Evolutionary conservation across 37 sponge, comb jelly and placozoan genomes (phyloP).

Genomic region (Beroe ovata): DNA sequence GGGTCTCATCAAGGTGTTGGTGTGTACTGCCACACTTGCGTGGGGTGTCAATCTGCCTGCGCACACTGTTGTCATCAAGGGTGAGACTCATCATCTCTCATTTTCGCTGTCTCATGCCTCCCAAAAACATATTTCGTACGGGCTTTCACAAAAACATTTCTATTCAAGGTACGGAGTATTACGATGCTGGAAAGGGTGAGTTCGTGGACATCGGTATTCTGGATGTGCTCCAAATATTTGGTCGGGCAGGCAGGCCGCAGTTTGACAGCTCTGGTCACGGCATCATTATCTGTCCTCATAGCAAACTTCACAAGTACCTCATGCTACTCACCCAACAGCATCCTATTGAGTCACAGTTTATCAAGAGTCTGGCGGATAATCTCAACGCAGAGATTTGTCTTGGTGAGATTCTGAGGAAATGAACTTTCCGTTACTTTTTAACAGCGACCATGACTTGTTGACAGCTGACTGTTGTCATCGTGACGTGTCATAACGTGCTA

Average conservation of each 20-base stretch:
- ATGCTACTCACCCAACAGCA: slow-evolving; percentile 88
- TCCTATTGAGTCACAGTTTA: slow-evolving; percentile 95
- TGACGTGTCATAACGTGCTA: no score
- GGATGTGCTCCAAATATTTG: slow-evolving; percentile 97
- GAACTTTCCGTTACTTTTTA: no score
- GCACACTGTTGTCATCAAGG: slow-evolving; percentile 95
- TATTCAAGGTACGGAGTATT: slow-evolving; percentile 84
- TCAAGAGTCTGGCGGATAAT: slow-evolving; percentile 76
- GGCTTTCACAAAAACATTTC: no score
- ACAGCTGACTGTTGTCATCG: no score
- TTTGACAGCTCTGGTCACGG: slow-evolving; percentile 90
- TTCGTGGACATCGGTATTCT: slow-evolving; percentile 97
- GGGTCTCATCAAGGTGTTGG: slow-evolving; percentile 91
- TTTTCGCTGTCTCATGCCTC: no score
- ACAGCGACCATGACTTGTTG: no score
- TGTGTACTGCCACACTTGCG: slow-evolving; percentile 92
- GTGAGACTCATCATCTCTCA: no score
- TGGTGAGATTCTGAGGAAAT: neutral
- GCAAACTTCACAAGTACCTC: slow-evolving; percentile 90
- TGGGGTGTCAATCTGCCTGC: slow-evolving; percentile 99
- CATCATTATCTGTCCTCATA: slow-evolving; percentile 91
- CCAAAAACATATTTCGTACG: no score
- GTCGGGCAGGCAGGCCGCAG: slow-evolving; percentile 97
- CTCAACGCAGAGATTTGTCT: slow-evolving; percentile 93
- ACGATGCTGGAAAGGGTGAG: slow-evolving; percentile 90